Evolutionary conservation across 2,113 vertebrate genomes (phyloP).

Genomic region (Otocyon megalotis): DNA sequence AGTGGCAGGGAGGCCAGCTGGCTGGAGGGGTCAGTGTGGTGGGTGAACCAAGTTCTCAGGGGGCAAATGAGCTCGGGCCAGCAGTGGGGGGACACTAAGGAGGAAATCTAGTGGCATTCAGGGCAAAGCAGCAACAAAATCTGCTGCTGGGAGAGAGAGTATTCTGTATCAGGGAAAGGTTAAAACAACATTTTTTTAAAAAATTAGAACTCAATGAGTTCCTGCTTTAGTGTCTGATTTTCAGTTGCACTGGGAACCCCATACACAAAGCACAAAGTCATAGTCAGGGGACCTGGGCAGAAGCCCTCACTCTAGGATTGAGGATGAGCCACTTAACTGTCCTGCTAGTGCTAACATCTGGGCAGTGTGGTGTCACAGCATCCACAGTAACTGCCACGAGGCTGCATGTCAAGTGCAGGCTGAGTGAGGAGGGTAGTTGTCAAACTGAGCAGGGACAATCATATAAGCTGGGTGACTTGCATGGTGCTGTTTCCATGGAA

Average conservation of each 20-base stretch:
- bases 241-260: not conserved
- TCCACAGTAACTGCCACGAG: not conserved
- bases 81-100: fast-evolving
- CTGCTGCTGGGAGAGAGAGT: not conserved
- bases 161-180: not conserved
- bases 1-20: not conserved
- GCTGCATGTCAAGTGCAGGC: fast-evolving
- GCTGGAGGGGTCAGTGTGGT: fast-evolving
- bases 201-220: not conserved
- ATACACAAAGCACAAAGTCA: not conserved
- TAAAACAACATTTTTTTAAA: not conserved
- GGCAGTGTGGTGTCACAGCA: not conserved
- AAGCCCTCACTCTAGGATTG: not conserved
- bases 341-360: not conserved
- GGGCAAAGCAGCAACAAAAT: not conserved
- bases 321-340: fast-evolving
- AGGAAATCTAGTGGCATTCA: not conserved
- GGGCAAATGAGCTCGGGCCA: not conserved
- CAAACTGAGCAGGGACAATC: not conserved
- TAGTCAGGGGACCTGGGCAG: not conserved
- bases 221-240: not conserved
- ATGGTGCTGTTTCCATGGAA: not conserved
- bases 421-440: not conserved
- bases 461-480: fast-evolving
- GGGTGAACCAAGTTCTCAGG: not conserved